Percentiles rank a stretch among this genome's conserved stretches.
Evolutionary conservation across 2,113 vertebrate genomes (phyloP).

Genomic region (Pardalotus punctatus): DNA sequence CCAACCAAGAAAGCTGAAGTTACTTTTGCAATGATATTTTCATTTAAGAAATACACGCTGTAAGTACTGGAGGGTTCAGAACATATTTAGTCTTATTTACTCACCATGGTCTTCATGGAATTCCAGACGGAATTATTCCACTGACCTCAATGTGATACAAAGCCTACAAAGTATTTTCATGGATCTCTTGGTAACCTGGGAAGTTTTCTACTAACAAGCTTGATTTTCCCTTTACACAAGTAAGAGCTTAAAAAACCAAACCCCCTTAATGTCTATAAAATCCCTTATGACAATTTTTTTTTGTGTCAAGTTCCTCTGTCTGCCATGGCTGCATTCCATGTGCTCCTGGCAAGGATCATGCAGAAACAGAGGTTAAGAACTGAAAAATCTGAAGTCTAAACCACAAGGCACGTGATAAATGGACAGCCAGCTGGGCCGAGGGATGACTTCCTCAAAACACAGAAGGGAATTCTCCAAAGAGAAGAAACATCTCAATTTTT

Average conservation of each 20-base stretch:
- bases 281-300: not conserved
- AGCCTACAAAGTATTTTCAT: not conserved
- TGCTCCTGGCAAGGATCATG: not conserved
- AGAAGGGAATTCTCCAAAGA: not conserved
- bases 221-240: not conserved
- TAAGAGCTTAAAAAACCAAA: not conserved
- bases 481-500: not conserved
- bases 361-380: not conserved
- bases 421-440: not conserved
- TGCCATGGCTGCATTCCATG: not conserved
- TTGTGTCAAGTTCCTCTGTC: not conserved
- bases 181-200: not conserved
- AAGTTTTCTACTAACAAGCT: not conserved
- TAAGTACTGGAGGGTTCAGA: not conserved
- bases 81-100: not conserved
- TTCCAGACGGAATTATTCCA: not conserved
- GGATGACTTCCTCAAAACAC: not conserved
- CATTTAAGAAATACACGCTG: not conserved
- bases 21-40: not conserved
- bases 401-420: not conserved
- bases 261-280: not conserved
- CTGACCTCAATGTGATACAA: not conserved
- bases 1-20: not conserved
- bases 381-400: not conserved
- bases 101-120: accelerated